Conservation (phyloP, 2,888 invertebrate genomes). For the Euspilapteryx auroguttella region DNA sequence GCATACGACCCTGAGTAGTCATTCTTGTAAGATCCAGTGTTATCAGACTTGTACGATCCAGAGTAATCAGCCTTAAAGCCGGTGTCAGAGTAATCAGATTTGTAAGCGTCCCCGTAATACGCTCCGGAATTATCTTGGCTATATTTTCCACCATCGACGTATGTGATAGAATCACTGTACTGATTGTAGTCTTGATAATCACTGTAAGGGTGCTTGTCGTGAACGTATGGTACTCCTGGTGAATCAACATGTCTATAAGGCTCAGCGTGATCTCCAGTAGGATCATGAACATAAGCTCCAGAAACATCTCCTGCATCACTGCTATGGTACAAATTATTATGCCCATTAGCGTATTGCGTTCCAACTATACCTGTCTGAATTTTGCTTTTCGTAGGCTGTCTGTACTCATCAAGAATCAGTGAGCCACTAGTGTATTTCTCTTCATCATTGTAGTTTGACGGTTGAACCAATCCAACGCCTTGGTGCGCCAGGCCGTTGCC, state of each 20-base stretch:
- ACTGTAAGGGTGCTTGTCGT: slow-evolving; percentile 26
- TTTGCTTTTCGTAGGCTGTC: slow-evolving; percentile 24
- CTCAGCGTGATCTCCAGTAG: slow-evolving; percentile 40
- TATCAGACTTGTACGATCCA: slow-evolving; percentile 17
- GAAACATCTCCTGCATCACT: slow-evolving; percentile 22
- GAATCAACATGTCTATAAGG: slow-evolving; percentile 41
- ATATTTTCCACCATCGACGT: slow-evolving; percentile 19
- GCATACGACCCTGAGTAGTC: slow-evolving; percentile 9
- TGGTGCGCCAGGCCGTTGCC: slow-evolving; percentile 9
- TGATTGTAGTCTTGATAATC: slow-evolving; percentile 24
- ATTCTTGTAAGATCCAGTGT: slow-evolving; percentile 22
- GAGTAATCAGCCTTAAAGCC: slow-evolving; percentile 12
- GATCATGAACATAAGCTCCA: slow-evolving; percentile 49
- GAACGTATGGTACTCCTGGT: slow-evolving; percentile 31
- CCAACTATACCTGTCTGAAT: slow-evolving; percentile 13
- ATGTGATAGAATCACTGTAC: slow-evolving; percentile 19
- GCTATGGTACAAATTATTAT: slow-evolving; percentile 10
- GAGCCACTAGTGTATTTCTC: slow-evolving; percentile 40
- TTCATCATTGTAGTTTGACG: slow-evolving; percentile 23
- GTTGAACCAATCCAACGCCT: slow-evolving; percentile 28
- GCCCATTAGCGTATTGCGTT: slow-evolving; percentile 5
- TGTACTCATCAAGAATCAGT: slow-evolving; percentile 42
- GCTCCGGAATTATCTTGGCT: slow-evolving; percentile 25
- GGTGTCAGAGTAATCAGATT: slow-evolving; percentile 7
- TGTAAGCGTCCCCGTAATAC: slow-evolving; percentile 5